These are phyloP conservation scores for Ethmia dodecea DNA, from an alignment of 2,888 invertebrate species.

Conservation along the genomic window DNA sequence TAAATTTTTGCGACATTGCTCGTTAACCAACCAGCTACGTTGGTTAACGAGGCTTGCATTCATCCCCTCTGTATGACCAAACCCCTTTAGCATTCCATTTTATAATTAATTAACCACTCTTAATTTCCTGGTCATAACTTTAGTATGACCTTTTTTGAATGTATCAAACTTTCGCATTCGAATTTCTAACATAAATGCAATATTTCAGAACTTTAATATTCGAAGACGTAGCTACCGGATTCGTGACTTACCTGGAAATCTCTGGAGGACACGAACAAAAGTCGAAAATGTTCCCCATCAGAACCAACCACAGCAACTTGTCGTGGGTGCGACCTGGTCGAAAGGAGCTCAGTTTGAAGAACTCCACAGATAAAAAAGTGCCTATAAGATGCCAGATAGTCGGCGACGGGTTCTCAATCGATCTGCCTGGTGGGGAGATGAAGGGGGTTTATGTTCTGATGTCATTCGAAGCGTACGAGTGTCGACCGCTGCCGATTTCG, in stretches of 20 bases:
- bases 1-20: no score
- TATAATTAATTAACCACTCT: no score
- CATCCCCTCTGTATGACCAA: no score
- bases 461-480: constrained; percentile 49
- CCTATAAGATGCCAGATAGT: constrained; percentile 51
- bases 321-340: constrained; percentile 57
- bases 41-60: no score
- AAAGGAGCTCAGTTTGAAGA: constrained; percentile 61
- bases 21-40: no score
- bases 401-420: constrained; percentile 61
- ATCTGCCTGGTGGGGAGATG: constrained; percentile 46
- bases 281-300: constrained; percentile 52
- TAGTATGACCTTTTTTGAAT: no score
- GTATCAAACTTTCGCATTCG: no score
- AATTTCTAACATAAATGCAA: no score
- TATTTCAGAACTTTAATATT: constrained; percentile 47
- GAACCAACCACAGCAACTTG: constrained; percentile 47
- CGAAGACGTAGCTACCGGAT: constrained; percentile 45
- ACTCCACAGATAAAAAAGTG: constrained; percentile 46
- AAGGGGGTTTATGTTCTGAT: constrained; percentile 42
- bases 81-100: no score
- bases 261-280: constrained; percentile 43
- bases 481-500: constrained; percentile 45
- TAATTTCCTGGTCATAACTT: no score
- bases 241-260: constrained; percentile 40